Percentiles rank a stretch among this genome's conserved stretches.
phyloP scores from a whole-genome alignment of 2,888 invertebrate species.

The Acleris laterana region DNA sequence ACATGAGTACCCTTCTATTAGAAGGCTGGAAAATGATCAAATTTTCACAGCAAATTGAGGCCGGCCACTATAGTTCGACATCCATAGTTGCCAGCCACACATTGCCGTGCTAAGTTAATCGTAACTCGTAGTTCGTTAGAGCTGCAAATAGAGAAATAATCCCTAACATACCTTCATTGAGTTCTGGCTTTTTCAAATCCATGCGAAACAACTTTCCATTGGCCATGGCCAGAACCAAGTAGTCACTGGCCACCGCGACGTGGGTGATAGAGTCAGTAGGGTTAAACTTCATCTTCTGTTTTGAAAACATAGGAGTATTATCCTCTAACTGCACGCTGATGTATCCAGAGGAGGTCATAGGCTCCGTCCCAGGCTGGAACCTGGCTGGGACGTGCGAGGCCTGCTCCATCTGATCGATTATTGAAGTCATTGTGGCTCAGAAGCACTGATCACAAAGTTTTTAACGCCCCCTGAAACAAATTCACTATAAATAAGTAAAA shows the following conservation, averaged over 20 bases:
- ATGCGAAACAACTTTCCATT: slow-evolving; percentile 92
- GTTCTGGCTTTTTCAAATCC: slow-evolving; percentile 91
- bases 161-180: slow-evolving; percentile 87
- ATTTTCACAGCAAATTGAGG: no score
- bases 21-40: no score
- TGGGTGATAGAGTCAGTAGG: slow-evolving; percentile 92
- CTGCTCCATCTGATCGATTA: slow-evolving; percentile 93
- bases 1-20: no score
- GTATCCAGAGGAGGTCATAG: slow-evolving; percentile 81
- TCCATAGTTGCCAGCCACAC: no score
- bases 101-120: no score
- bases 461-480: slow-evolving; percentile 21
- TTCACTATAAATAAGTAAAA: neutral
- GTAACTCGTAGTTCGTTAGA: no score
- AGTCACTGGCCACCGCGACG: slow-evolving; percentile 92
- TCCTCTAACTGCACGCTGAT: slow-evolving; percentile 86
- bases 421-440: slow-evolving; percentile 87
- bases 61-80: no score
- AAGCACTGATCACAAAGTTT: slow-evolving; percentile 22
- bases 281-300: slow-evolving; percentile 91
- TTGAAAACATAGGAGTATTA: slow-evolving; percentile 94
- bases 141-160: no score
- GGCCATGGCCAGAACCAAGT: slow-evolving; percentile 92
- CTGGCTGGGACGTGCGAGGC: slow-evolving; percentile 85
- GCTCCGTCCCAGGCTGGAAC: slow-evolving; percentile 64